phyloP scores from a whole-genome alignment of 1,140 invertebrate species.

The Gyrodactylus salaris region DNA sequence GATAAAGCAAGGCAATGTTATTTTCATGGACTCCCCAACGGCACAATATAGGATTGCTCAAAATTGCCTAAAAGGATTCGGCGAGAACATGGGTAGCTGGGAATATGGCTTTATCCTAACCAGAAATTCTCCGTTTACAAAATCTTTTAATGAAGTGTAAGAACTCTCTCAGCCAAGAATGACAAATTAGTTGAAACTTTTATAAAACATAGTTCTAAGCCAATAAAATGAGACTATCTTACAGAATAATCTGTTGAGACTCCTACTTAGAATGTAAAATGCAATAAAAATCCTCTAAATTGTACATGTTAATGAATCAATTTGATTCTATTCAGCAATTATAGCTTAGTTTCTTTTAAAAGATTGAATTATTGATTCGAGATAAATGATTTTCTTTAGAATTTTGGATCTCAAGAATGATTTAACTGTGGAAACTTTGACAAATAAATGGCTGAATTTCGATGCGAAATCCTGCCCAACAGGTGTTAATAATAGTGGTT shows the following conservation, averaged over 20 bases:
- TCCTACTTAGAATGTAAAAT: no score
- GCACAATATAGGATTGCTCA: not conserved
- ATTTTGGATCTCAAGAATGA: not conserved
- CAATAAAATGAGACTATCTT: no score
- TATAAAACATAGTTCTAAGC: no score
- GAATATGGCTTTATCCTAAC: not conserved
- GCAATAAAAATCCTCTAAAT: no score
- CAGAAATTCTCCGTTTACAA: not conserved
- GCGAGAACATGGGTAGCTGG: not conserved
- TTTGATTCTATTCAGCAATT: no score
- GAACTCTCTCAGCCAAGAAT: no score
- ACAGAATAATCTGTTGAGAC: no score
- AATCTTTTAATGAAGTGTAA: not conserved
- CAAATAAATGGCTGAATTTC: not conserved
- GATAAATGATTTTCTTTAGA: not conserved
- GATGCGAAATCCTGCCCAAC: not conserved
- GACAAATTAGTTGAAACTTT: no score
- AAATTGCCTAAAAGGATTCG: not conserved
- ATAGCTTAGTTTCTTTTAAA: no score
- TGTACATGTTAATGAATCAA: no score
- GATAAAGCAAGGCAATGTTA: constrained; percentile 22
- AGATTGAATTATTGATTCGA: not conserved
- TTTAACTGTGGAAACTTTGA: not conserved
- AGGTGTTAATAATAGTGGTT: not conserved
- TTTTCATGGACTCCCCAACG: not conserved